A percentile compares a stretch with the other conserved stretches of the same genome.
These are phyloP conservation scores for Drosophila erecta DNA, from an alignment of 1,140 invertebrate genomes.

Conservation along the genomic window DNA sequence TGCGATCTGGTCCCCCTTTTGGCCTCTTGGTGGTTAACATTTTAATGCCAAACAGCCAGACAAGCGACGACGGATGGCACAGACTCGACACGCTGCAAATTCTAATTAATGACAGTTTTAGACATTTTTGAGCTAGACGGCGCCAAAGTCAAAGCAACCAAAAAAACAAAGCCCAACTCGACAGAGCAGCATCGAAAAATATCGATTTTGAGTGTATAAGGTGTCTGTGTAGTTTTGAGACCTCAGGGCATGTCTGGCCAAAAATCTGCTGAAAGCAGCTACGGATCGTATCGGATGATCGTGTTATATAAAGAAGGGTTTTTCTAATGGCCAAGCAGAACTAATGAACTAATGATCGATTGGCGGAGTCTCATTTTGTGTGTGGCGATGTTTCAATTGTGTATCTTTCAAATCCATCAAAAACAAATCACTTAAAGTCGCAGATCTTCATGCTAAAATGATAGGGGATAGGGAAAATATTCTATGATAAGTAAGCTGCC, in stretches of 20 bases:
- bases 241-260: slow-evolving; percentile 36
- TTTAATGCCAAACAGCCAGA: slow-evolving; percentile 52
- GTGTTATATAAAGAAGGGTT: slow-evolving; percentile 36
- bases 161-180: slow-evolving; percentile 11
- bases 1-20: slow-evolving; percentile 29
- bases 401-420: slow-evolving; percentile 12
- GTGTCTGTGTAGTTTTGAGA: slow-evolving; percentile 22
- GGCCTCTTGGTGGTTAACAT: slow-evolving; percentile 28
- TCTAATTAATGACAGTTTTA: slow-evolving; percentile 69
- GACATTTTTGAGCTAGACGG: slow-evolving; percentile 62
- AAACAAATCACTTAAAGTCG: slow-evolving; percentile 6
- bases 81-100: slow-evolving; percentile 55
- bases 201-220: background rate
- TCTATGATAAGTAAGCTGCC: too few relatives aligned
- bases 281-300: slow-evolving; percentile 39
- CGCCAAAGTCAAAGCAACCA: slow-evolving; percentile 49
- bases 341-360: slow-evolving; percentile 36
- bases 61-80: slow-evolving; percentile 44
- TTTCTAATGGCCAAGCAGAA: slow-evolving; percentile 8
- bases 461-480: too few relatives aligned
- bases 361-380: slow-evolving; percentile 15
- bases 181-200: slow-evolving; percentile 33
- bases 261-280: slow-evolving; percentile 34
- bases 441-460: too few relatives aligned
- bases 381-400: slow-evolving; percentile 26